phyloP scores from a whole-genome alignment of 2,113 vertebrate species.

The Furnarius figulus region DNA sequence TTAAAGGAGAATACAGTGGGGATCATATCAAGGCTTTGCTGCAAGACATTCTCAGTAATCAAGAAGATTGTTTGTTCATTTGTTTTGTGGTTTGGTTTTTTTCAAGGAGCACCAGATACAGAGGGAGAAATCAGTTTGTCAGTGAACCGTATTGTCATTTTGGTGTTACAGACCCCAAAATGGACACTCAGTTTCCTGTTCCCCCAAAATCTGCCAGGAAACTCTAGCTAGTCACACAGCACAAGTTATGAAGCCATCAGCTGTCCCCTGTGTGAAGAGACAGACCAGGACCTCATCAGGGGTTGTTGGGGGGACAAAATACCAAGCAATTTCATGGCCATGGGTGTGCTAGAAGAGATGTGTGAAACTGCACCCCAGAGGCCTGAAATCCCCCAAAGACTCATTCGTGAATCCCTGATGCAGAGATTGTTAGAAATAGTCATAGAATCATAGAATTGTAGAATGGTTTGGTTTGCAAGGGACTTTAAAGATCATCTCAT shows the following conservation, averaged over 20 bases:
- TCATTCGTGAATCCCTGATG: background rate
- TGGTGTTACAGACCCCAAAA: background rate
- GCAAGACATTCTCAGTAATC: background rate
- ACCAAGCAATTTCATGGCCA: background rate
- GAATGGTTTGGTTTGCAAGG: background rate
- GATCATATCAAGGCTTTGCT: background rate
- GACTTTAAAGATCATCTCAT: background rate
- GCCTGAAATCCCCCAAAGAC: background rate
- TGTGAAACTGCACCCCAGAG: background rate
- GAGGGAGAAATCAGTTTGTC: background rate
- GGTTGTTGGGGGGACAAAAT: background rate
- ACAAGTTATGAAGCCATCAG: background rate
- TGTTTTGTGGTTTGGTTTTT: background rate
- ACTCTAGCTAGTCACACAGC: background rate
- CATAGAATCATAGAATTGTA: background rate
- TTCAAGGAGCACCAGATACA: background rate
- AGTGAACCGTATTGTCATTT: background rate
- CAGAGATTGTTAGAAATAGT: background rate
- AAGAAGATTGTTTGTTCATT: background rate
- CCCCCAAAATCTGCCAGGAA: background rate
- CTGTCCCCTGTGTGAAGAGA: background rate
- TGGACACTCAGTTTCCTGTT: fast-evolving
- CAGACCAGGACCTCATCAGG: background rate
- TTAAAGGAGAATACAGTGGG: background rate
- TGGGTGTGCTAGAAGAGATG: background rate